phyloP scores from a whole-genome alignment of 2,888 invertebrate genomes.

The Copidosoma aretas region DNA sequence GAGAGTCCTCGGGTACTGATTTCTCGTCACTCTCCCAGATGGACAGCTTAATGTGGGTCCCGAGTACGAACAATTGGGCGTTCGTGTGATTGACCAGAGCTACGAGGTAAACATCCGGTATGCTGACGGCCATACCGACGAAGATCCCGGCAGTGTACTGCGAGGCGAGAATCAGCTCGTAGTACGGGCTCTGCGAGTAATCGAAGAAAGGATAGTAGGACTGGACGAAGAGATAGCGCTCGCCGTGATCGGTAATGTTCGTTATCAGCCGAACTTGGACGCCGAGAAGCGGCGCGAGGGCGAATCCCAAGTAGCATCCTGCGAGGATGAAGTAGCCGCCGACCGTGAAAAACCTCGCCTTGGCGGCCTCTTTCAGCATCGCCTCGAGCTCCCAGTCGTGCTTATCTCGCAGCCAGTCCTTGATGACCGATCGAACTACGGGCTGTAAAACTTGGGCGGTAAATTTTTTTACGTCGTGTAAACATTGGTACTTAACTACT shows the following conservation, averaged over 20 bases:
- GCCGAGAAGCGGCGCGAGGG: slow-evolving; percentile 1
- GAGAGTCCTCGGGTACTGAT: too few species aligned
- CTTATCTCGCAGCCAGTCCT: slow-evolving; percentile 6
- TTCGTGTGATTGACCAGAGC: slow-evolving; percentile 17
- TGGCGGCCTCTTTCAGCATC: not conserved
- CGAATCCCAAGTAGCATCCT: slow-evolving; percentile 10
- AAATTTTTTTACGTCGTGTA: not conserved
- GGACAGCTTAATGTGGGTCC: not conserved
- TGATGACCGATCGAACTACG: not conserved
- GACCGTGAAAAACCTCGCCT: slow-evolving; percentile 8
- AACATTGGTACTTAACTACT: too few species aligned
- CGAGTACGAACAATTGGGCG: slow-evolving; percentile 11
- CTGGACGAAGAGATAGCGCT: not conserved
- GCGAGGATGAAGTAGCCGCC: slow-evolving; percentile 1
- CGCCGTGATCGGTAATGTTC: slow-evolving; percentile 26
- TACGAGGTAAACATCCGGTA: slow-evolving; percentile 17
- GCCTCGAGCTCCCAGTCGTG: not conserved
- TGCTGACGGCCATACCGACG: slow-evolving; percentile 9
- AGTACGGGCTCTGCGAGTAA: slow-evolving; percentile 6
- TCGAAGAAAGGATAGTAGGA: slow-evolving; percentile 19
- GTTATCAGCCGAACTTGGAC: slow-evolving; percentile 13
- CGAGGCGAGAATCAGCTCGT: not conserved
- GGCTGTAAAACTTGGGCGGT: not conserved
- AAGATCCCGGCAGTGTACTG: slow-evolving; percentile 10
- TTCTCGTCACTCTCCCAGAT: too few species aligned